Evolutionary conservation across 1,140 invertebrate species (phyloP).

Genomic region (Drosophila busckii): DNA sequence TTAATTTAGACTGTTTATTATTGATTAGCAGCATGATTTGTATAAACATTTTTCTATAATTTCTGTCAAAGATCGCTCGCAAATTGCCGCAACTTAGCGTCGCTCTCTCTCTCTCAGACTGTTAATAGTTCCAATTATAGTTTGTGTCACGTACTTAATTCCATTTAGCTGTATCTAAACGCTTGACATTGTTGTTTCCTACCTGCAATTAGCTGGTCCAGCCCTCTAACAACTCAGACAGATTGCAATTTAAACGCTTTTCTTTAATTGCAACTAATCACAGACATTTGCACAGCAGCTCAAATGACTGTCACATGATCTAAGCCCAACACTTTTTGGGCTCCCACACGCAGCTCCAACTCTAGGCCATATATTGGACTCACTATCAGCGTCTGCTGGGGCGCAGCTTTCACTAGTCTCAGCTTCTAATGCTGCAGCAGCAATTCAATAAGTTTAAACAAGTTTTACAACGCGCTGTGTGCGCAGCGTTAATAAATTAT

Average conservation of each 20-base stretch:
- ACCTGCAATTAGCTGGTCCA: slow-evolving; percentile 64
- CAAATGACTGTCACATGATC: too few relatives aligned
- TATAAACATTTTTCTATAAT: neutral
- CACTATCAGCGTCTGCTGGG: slow-evolving; percentile 42
- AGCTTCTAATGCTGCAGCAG: slow-evolving; percentile 11
- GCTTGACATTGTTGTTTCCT: slow-evolving; percentile 42
- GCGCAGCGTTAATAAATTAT: slow-evolving; percentile 76
- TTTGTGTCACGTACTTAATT: slow-evolving; percentile 73
- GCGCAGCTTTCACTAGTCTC: slow-evolving; percentile 56
- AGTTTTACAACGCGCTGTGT: slow-evolving; percentile 65
- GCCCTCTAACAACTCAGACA: slow-evolving; percentile 63
- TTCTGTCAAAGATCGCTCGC: slow-evolving; percentile 6
- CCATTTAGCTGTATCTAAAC: slow-evolving; percentile 63
- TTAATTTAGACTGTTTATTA: slow-evolving; percentile 28
- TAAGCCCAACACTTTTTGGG: too few relatives aligned
- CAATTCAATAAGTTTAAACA: slow-evolving; percentile 69
- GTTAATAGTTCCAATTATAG: slow-evolving; percentile 69
- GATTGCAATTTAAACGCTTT: slow-evolving; percentile 63
- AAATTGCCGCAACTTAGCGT: slow-evolving; percentile 34
- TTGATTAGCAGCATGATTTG: neutral
- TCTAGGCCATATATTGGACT: slow-evolving; percentile 64
- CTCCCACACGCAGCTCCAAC: too few relatives aligned
- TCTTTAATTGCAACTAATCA: slow-evolving; percentile 72
- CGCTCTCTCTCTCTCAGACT: too few relatives aligned
- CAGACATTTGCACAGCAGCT: slow-evolving; percentile 32